phyloP scores from a whole-genome alignment of 2,888 invertebrate genomes.

The Alsophila aescularia region DNA sequence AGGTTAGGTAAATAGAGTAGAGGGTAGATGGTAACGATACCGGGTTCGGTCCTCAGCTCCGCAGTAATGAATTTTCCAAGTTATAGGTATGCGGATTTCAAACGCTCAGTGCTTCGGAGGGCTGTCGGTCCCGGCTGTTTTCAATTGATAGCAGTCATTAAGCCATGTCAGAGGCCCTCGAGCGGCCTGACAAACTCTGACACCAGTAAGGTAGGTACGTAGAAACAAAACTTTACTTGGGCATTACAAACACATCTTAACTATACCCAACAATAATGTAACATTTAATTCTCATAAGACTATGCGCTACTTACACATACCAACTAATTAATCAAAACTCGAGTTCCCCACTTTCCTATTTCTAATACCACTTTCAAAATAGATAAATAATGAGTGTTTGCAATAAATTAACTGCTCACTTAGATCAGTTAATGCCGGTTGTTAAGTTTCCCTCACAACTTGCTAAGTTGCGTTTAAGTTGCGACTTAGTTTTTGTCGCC shows the following conservation, averaged over 20 bases:
- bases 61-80: too few species aligned
- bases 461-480: conserved; percentile 46
- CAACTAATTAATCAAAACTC: conserved; percentile 33
- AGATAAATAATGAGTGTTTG: conserved; percentile 54
- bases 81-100: too few species aligned
- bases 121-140: too few species aligned
- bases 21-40: too few species aligned
- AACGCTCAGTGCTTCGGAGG: too few species aligned
- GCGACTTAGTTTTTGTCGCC: conserved; percentile 55
- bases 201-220: too few species aligned
- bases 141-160: too few species aligned
- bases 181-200: too few species aligned
- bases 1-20: too few species aligned
- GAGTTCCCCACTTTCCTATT: conserved; percentile 21
- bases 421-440: conserved; percentile 49
- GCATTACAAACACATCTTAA: background rate
- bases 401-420: conserved; percentile 59
- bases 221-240: too few species aligned
- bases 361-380: conserved; percentile 38
- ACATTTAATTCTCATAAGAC: background rate
- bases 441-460: conserved; percentile 39
- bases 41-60: too few species aligned
- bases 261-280: background rate
- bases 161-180: too few species aligned
- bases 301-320: background rate